These are phyloP conservation scores for Tiliacea citrago DNA, from an alignment of 2,888 invertebrate genomes.

Conservation along the genomic window DNA sequence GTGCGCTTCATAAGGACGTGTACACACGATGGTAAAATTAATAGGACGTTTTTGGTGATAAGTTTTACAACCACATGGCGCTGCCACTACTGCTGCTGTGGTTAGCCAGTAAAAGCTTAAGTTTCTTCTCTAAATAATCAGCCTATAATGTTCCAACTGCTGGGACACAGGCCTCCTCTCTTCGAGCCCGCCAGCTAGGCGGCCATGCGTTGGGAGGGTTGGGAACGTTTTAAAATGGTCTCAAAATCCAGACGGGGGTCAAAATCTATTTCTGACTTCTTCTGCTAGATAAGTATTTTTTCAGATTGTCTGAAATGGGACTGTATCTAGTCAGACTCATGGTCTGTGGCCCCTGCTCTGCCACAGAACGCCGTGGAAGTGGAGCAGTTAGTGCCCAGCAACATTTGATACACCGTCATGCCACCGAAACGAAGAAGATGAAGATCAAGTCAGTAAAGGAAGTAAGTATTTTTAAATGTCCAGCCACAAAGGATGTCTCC, in stretches of 20 bases:
- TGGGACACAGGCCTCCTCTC: too few species aligned
- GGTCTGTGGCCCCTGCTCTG: too few species aligned
- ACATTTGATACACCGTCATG: too few species aligned
- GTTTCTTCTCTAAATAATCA: not conserved
- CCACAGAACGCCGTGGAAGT: too few species aligned
- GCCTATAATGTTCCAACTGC: too few species aligned
- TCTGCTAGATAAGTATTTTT: not conserved
- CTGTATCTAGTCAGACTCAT: not conserved
- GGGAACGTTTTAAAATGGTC: not conserved
- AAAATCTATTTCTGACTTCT: not conserved
- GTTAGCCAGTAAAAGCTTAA: not conserved
- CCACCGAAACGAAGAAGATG: too few species aligned
- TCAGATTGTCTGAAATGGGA: not conserved
- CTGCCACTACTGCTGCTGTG: not conserved
- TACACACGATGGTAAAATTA: slow-evolving; percentile 9
- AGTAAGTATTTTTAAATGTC: not conserved
- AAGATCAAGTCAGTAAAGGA: too few species aligned
- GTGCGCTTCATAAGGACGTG: slow-evolving; percentile 38
- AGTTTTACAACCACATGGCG: not conserved
- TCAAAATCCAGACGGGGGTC: not conserved
- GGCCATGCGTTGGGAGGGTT: too few species aligned
- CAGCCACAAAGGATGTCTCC: not conserved
- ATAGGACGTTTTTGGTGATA: not conserved
- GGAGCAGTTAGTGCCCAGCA: too few species aligned
- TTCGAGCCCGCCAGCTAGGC: too few species aligned